Evolutionary conservation across 2,797 vertebrate species (phyloP), one percentile per base, ranked within the genome.

Genomic region (Pempheris klunzingeri): DNA sequence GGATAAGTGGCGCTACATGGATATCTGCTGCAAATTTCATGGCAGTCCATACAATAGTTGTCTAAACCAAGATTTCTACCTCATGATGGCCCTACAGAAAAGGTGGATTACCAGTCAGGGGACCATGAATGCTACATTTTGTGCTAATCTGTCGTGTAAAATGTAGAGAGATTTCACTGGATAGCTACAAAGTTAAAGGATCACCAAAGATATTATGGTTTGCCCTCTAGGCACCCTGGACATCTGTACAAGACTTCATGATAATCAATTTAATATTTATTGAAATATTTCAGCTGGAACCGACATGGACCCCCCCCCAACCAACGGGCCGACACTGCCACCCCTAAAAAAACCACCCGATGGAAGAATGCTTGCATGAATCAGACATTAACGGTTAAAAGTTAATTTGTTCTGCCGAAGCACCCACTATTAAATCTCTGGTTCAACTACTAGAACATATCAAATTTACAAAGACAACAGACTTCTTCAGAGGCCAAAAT

Each of bases 401-500:
- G 47, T 34, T 55, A 3, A 68, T 67, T 57, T 57, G 11, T 57
- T 62, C 28, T 24, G 1, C 32, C 22, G 49, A 52, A 74, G 26
- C 30, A 60, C 57, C 47, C 32, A 52, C 28, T 67, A 64, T 54
- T 71, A 20, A 28, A 62, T 14, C 26, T 18, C 9, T 26, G 7
- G n/a, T 17, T 47, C 22, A 57, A 53, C 46, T 0, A 26, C 34
- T 57, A 60, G 43, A 81, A 52, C 13, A 50, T 11, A 60, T 44
- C 20, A 65, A 68, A 71, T 61, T 76, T n/a, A n/a, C n/a, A n/a
- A n/a, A n/a, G n/a, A 59, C 50, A 52, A 38, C 43, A 57, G 58
- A 62, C 63, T 66, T 47, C n/a, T 24, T 22, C n/a, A n/a, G n/a
- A n/a, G 24, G 30, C 59, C 49, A 17, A 50, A 74, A 62, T 49